A percentile compares a stretch with the other conserved stretches of the same genome.
Evolutionary conservation across 2,113 vertebrate genomes (phyloP).

Genomic region (Eulemur rufifrons): DNA sequence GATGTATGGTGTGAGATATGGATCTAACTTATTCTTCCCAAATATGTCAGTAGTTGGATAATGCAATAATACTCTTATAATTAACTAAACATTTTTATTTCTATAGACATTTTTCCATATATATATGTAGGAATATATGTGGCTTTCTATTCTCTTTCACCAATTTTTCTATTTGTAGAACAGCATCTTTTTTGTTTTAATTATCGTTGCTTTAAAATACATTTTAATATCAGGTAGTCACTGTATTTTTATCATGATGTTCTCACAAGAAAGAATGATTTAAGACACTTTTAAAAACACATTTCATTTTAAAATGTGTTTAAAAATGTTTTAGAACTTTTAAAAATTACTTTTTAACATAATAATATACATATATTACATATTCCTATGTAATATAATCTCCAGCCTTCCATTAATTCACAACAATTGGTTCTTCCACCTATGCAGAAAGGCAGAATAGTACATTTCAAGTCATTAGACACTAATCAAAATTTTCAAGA

Average conservation of each 20-base stretch:
- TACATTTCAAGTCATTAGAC: slow-evolving; percentile 48
- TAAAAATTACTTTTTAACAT: slow-evolving; percentile 16
- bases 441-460: slow-evolving; percentile 36
- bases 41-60: background rate
- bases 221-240: background rate
- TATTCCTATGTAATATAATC: background rate
- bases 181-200: background rate
- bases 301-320: background rate
- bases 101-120: background rate
- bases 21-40: background rate
- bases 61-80: background rate
- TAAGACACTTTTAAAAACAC: background rate
- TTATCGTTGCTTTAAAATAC: slow-evolving; percentile 32
- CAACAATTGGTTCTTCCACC: slow-evolving; percentile 45
- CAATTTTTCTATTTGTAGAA: slow-evolving; percentile 7
- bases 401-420: slow-evolving; percentile 14
- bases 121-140: background rate
- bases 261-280: background rate
- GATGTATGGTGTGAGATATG: background rate
- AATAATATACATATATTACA: background rate
- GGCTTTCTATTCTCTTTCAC: background rate
- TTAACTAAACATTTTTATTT: background rate
- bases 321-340: background rate
- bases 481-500: slow-evolving; percentile 35
- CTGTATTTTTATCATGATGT: background rate